phyloP scores from a whole-genome alignment of 2,113 vertebrate species.

The Odontesthes bonariensis region DNA sequence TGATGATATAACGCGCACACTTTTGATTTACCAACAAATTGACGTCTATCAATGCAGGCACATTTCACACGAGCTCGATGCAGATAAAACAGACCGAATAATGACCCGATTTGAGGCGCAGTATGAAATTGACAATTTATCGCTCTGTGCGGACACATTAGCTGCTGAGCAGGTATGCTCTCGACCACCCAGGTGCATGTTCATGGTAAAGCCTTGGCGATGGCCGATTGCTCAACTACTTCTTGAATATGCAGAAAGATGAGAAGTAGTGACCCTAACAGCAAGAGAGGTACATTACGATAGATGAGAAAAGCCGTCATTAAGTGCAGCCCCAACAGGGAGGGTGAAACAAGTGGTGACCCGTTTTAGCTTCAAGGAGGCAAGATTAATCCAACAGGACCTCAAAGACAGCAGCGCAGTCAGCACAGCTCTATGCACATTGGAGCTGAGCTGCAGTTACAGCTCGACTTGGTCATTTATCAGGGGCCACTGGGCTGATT shows the following conservation, averaged over 20 bases:
- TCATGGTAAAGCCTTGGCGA: conserved; percentile 5
- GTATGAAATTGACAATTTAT: neutral
- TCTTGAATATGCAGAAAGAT: conserved; percentile 12
- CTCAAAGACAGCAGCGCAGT: neutral
- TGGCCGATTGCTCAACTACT: conserved; percentile 24
- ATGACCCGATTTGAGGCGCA: neutral
- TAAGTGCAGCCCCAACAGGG: conserved; percentile 33
- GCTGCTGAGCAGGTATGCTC: neutral
- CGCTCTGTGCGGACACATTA: neutral
- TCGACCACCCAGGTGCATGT: neutral
- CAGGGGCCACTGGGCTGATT: too few relatives aligned
- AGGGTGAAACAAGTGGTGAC: conserved; percentile 61
- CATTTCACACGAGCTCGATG: conserved; percentile 13
- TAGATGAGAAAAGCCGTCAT: conserved; percentile 45
- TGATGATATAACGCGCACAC: neutral
- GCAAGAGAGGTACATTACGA: conserved; percentile 11
- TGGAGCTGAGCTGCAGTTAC: too few relatives aligned
- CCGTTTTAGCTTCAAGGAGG: conserved; percentile 60
- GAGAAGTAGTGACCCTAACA: neutral
- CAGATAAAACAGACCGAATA: conserved; percentile 3
- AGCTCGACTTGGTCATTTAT: too few relatives aligned
- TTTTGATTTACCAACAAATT: conserved; percentile 16
- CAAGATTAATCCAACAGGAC: conserved; percentile 40
- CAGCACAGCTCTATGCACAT: too few relatives aligned
- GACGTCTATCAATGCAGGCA: neutral